These are phyloP conservation scores for Geodia barretti DNA, from an alignment of 37 sponge, comb jelly and placozoan species.

Conservation along the genomic window DNA sequence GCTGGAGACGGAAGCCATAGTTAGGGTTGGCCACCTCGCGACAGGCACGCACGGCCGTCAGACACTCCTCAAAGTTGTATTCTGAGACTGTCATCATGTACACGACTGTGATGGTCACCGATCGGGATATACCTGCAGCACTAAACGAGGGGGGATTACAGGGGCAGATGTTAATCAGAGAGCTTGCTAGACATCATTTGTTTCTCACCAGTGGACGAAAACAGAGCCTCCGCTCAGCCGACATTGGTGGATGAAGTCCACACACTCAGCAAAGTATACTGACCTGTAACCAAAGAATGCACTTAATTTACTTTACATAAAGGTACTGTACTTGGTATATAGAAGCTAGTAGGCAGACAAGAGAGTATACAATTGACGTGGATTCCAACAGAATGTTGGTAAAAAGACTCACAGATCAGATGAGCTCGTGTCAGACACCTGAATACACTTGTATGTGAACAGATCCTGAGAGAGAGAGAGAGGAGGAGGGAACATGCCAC, in stretches of 20 bases:
- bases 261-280: slow-evolving; percentile 66
- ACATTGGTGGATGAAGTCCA: slow-evolving; percentile 74
- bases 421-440: slow-evolving; percentile 52
- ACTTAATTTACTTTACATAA: too few relatives aligned
- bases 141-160: slow-evolving; percentile 17
- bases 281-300: slow-evolving; percentile 30
- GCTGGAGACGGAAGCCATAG: slow-evolving; percentile 68
- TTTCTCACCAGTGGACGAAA: slow-evolving; percentile 81
- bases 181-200: neutral
- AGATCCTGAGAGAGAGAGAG: slow-evolving; percentile 41
- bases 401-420: slow-evolving; percentile 73
- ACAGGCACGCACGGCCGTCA: slow-evolving; percentile 56
- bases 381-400: too few relatives aligned
- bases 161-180: neutral
- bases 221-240: slow-evolving; percentile 64
- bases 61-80: slow-evolving; percentile 48
- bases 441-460: slow-evolving; percentile 69
- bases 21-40: slow-evolving; percentile 76
- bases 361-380: too few relatives aligned
- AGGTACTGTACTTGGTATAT: too few relatives aligned
- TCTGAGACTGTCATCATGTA: slow-evolving; percentile 70
- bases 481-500: neutral
- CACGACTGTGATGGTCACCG: slow-evolving; percentile 68
- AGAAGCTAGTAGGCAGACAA: too few relatives aligned
- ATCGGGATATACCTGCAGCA: slow-evolving; percentile 83